Evolutionary conservation across 2,888 invertebrate genomes (phyloP).

Genomic region (Crematogaster levior): DNA sequence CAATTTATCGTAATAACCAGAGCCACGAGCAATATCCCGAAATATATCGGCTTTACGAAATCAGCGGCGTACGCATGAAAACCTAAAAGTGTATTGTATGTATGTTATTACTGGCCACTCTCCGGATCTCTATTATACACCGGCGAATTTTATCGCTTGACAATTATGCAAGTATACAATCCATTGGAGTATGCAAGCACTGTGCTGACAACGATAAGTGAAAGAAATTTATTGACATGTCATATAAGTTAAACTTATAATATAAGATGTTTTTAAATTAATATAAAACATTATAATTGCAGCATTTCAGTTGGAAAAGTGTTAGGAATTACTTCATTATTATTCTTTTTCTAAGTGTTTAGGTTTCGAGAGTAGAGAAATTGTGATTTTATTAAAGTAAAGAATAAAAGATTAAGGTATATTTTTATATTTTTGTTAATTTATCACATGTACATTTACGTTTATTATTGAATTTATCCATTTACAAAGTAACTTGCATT

Average conservation of each 20-base stretch:
- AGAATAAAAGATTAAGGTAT: no score
- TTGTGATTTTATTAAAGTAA: not conserved
- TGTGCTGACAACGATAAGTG: not conserved
- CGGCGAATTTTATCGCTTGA: not conserved
- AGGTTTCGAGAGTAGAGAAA: not conserved
- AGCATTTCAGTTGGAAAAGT: not conserved
- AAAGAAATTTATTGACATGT: no score
- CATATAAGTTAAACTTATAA: not conserved
- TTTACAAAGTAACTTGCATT: no score
- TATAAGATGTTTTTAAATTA: not conserved
- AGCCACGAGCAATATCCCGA: constrained; percentile 69
- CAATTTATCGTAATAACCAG: constrained; percentile 79
- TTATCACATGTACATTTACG: no score
- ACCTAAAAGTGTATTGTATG: constrained; percentile 37
- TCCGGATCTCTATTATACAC: not conserved
- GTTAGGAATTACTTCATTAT: not conserved
- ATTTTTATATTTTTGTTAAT: no score
- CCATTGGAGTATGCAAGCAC: not conserved
- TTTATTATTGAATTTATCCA: no score
- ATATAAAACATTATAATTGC: not conserved
- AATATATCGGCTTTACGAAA: constrained; percentile 54
- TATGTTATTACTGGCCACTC: constrained; percentile 10
- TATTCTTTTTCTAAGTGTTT: not conserved
- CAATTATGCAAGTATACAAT: not conserved
- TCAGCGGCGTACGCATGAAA: not conserved